Conservation (phyloP, 2,888 invertebrate genomes). For the Sericinus montela region DNA sequence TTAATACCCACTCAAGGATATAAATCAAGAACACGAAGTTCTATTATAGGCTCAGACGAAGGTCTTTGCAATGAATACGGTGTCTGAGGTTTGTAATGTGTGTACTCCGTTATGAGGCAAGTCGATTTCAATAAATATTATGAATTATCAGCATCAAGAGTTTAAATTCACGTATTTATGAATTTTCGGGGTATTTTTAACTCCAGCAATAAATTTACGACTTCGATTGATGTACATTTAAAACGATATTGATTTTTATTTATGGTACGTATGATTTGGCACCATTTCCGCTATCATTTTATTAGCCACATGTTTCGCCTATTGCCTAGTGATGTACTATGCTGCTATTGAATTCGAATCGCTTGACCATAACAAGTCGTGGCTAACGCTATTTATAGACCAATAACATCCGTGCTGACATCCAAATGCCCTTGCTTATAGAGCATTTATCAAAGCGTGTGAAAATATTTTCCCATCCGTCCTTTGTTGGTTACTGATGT, state of each 20-base stretch:
- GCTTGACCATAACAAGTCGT: conserved; percentile 34
- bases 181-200: no score
- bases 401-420: conserved; percentile 48
- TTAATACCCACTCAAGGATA: background rate
- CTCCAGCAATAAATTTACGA: no score
- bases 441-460: conserved; percentile 32
- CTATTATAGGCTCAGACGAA: background rate
- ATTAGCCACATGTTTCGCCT: background rate
- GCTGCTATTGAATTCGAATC: conserved; percentile 38
- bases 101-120: no score
- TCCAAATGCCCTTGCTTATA: conserved; percentile 43
- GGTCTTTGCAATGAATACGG: background rate
- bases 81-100: background rate
- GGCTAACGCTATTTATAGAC: conserved; percentile 59
- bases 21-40: conserved; percentile 1
- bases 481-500: conserved; percentile 14
- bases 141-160: no score
- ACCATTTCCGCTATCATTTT: conserved; percentile 2
- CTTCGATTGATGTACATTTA: no score
- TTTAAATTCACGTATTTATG: no score
- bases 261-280: conserved; percentile 2
- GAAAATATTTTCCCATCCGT: conserved; percentile 14
- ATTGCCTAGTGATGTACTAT: background rate
- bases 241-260: no score
- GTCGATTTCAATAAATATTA: no score